phyloP scores from a whole-genome alignment of 1,140 invertebrate genomes.

The Tetramorium simillimum region DNA sequence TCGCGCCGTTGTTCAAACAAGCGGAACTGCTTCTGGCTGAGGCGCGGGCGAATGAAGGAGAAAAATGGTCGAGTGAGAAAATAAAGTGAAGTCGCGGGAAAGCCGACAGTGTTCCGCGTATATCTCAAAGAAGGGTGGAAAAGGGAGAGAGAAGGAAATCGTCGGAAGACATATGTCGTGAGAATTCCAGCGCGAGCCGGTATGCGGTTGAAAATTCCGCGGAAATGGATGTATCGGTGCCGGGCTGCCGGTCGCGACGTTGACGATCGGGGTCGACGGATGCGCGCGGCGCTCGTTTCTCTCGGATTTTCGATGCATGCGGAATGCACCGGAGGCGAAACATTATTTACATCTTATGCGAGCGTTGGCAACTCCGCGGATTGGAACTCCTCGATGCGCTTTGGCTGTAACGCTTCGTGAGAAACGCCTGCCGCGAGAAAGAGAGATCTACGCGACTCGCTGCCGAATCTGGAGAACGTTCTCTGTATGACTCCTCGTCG shows the following conservation, averaged over 20 bases:
- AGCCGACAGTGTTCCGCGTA: not conserved
- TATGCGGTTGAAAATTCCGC: constrained; percentile 33
- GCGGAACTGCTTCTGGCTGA: not conserved
- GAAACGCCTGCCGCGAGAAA: constrained; percentile 56
- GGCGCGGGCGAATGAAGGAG: not conserved
- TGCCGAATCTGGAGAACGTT: constrained; percentile 23
- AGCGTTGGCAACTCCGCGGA: constrained; percentile 16
- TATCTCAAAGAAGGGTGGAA: not conserved
- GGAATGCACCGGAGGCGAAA: constrained; percentile 28
- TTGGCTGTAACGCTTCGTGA: constrained; percentile 46
- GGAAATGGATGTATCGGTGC: constrained; percentile 47
- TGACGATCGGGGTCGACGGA: constrained; percentile 40
- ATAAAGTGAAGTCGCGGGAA: not conserved
- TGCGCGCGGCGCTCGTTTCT: not conserved
- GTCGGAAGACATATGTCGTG: constrained; percentile 38
- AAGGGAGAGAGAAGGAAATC: not conserved
- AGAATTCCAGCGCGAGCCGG: constrained; percentile 23
- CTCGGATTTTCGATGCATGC: constrained; percentile 40
- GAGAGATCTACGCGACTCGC: not conserved
- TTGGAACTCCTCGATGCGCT: constrained; percentile 32
- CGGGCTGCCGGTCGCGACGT: constrained; percentile 10
- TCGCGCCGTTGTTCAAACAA: constrained; percentile 34
- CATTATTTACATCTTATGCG: constrained; percentile 59
- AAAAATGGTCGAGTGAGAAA: constrained; percentile 45
- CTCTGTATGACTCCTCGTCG: not conserved